Conservation (phyloP, 2,113 vertebrate species). For the Otocyon megalotis region DNA sequence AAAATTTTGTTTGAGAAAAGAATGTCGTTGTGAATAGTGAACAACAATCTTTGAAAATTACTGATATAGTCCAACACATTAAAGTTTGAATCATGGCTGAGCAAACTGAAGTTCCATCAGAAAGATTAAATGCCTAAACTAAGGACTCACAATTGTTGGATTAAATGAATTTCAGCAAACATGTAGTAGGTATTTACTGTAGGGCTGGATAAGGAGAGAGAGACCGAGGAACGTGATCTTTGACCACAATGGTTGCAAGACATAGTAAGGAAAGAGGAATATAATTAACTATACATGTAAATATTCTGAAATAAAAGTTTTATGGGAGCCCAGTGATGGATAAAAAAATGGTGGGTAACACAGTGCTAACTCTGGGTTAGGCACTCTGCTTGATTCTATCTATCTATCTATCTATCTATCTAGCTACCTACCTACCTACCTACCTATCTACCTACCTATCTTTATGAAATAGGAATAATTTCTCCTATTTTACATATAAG, state of each 20-base stretch:
- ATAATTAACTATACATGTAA: background rate
- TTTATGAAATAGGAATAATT: background rate
- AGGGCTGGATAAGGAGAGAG: background rate
- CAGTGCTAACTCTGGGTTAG: background rate
- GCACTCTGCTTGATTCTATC: background rate
- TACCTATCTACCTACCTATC: background rate
- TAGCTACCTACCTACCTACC: background rate
- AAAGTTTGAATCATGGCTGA: background rate
- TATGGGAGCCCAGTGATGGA: background rate
- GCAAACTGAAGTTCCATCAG: background rate
- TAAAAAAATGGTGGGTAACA: background rate
- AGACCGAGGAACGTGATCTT: background rate
- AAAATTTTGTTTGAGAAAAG: conserved; percentile 19
- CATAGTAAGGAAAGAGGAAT: background rate
- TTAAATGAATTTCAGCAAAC: conserved; percentile 36
- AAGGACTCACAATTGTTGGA: background rate
- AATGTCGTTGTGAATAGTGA: background rate
- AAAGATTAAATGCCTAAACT: background rate
- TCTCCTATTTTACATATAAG: background rate
- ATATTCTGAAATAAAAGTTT: background rate
- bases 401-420: background rate
- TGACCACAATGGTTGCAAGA: background rate
- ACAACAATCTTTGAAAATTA: background rate
- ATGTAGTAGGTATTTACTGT: background rate
- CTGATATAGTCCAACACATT: background rate